Evolutionary conservation across 2,797 vertebrate genomes (phyloP).

Genomic region (Protonibea diacanthus): DNA sequence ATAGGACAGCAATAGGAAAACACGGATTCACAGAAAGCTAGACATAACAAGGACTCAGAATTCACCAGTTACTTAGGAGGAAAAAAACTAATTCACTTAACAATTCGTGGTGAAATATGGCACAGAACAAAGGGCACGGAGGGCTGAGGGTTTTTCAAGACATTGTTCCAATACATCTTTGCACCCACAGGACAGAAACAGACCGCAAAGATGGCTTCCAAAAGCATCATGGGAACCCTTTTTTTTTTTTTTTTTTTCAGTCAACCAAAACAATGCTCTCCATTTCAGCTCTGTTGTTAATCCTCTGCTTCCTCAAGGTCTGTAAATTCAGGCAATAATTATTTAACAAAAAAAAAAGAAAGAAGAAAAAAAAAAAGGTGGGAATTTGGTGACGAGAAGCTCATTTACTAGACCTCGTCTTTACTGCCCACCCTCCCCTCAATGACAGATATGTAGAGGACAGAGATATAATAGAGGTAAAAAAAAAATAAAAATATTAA

Average conservation of each 20-base stretch:
- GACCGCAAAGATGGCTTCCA: conserved; percentile 13
- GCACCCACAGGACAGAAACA: conserved; percentile 33
- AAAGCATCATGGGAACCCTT: background rate
- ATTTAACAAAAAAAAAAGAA: background rate
- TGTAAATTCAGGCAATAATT: conserved; percentile 40
- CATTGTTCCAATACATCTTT: conserved; percentile 23
- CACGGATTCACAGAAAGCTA: conserved; percentile 77
- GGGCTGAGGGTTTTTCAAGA: conserved; percentile 51
- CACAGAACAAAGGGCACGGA: conserved; percentile 68
- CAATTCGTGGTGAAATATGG: conserved; percentile 72
- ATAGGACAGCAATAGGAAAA: conserved; percentile 73
- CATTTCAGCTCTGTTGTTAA: conserved; percentile 31
- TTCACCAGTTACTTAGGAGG: conserved; percentile 68
- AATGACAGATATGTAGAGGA: conserved; percentile 58
- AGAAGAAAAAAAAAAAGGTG: background rate
- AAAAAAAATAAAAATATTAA: conserved; percentile 52
- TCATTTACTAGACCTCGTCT: conserved; percentile 50
- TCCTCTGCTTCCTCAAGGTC: conserved; percentile 47
- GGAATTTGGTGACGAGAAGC: conserved; percentile 32
- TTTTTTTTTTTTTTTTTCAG: background rate
- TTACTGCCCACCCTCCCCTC: conserved; percentile 30
- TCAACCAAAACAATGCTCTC: background rate
- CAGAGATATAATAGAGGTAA: conserved; percentile 58
- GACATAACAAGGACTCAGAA: conserved; percentile 72
- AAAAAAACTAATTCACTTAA: conserved; percentile 67